A percentile compares a stretch with the other conserved stretches of the same genome.
These are phyloP conservation scores for Scotopteryx bipunctaria DNA, from an alignment of 2,888 invertebrate genomes.

Conservation along the genomic window DNA sequence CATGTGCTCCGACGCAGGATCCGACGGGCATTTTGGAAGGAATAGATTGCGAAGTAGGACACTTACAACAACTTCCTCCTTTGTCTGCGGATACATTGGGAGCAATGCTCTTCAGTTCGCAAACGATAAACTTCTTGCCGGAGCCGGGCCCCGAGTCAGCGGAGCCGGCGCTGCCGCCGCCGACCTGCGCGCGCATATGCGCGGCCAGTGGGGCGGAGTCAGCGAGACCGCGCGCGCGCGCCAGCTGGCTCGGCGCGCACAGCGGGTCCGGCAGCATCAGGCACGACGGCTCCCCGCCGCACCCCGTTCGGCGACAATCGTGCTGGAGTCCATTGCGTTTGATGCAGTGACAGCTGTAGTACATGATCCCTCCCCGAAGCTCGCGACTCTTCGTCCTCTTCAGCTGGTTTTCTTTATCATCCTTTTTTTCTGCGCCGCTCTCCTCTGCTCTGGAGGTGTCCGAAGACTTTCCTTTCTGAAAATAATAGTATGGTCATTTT, in stretches of 20 bases:
- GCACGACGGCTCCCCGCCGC: constrained; percentile 80
- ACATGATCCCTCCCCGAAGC: constrained; percentile 80
- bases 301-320: constrained; percentile 80
- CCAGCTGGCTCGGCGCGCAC: constrained; percentile 80
- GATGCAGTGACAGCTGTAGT: constrained; percentile 83
- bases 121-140: constrained; percentile 74
- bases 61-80: constrained; percentile 72
- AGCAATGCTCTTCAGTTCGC: constrained; percentile 69
- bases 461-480: constrained; percentile 59
- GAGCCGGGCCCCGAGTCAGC: constrained; percentile 45
- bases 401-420: constrained; percentile 71
- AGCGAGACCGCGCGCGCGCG: constrained; percentile 72
- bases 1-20: constrained; percentile 19
- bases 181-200: constrained; percentile 54
- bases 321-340: constrained; percentile 85
- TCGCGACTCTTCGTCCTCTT: constrained; percentile 79
- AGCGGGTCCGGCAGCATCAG: constrained; percentile 78
- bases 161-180: constrained; percentile 44
- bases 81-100: constrained; percentile 53
- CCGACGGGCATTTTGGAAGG: constrained; percentile 31
- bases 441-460: constrained; percentile 57
- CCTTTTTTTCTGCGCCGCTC: constrained; percentile 66
- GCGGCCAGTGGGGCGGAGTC: constrained; percentile 63
- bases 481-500: constrained; percentile 32
- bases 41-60: constrained; percentile 40